These are phyloP conservation scores for Eilema caniola DNA, from an alignment of 2,888 invertebrate species.

Conservation along the genomic window DNA sequence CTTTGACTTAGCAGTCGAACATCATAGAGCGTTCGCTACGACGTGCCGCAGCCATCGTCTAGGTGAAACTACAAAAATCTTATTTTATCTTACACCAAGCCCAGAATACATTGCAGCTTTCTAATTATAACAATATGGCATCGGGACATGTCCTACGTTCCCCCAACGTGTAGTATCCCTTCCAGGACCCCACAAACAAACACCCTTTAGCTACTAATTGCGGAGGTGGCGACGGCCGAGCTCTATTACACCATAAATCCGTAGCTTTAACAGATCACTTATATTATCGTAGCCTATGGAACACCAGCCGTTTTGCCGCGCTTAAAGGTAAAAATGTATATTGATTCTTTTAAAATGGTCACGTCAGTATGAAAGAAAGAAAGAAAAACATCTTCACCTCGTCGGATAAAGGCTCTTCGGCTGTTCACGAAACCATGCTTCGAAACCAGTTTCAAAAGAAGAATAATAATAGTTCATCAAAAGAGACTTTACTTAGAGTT, in stretches of 20 bases:
- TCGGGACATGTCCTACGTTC: constrained; percentile 17
- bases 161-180: constrained; percentile 41
- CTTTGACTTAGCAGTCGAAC: too few relatives aligned
- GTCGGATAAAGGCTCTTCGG: too few relatives aligned
- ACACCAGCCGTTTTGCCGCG: constrained; percentile 27
- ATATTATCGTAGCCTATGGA: constrained; percentile 45
- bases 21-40: too few relatives aligned
- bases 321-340: constrained; percentile 44
- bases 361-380: too few relatives aligned
- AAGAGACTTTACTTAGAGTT: too few relatives aligned
- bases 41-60: not conserved
- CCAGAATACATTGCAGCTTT: not conserved
- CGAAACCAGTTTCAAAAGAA: too few relatives aligned
- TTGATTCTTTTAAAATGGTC: not conserved
- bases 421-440: too few relatives aligned
- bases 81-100: not conserved
- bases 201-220: constrained; percentile 82
- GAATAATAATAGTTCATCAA: too few relatives aligned
- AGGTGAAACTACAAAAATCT: not conserved
- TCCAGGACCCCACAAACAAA: constrained; percentile 67
- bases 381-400: too few relatives aligned
- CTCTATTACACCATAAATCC: constrained; percentile 70
- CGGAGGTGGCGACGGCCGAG: constrained; percentile 69
- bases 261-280: constrained; percentile 54
- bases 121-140: not conserved